phyloP scores from a whole-genome alignment of 2,113 vertebrate species.

The Phycodurus eques region DNA sequence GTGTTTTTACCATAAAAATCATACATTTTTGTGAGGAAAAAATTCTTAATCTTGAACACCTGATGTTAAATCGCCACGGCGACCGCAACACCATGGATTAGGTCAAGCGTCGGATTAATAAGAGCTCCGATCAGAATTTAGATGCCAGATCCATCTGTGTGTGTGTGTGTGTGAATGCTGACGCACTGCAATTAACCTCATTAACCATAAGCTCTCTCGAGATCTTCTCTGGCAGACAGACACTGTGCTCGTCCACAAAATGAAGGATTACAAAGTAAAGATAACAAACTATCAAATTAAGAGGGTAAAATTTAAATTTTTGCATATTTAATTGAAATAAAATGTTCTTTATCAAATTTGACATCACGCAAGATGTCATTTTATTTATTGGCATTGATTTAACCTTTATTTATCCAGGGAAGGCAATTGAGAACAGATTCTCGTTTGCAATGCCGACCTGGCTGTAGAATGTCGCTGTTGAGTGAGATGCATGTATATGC shows the following conservation, averaged over 20 bases:
- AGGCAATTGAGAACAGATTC: no score
- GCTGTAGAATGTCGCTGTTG: no score
- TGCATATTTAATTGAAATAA: not conserved
- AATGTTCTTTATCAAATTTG: not conserved
- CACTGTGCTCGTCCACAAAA: not conserved
- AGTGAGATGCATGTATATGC: no score
- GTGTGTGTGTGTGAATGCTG: constrained; percentile 16
- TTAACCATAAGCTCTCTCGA: constrained; percentile 49
- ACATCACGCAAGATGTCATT: not conserved
- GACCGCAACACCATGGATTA: not conserved
- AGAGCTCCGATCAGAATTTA: constrained; percentile 32
- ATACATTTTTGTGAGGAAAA: not conserved
- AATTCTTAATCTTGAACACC: not conserved
- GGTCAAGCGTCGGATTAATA: constrained; percentile 1
- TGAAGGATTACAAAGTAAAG: not conserved
- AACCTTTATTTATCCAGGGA: no score
- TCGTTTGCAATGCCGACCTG: no score
- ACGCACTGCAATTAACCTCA: constrained; percentile 62
- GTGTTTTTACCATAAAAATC: not conserved
- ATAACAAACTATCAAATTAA: not conserved
- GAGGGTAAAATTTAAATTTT: not conserved
- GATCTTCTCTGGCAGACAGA: constrained; percentile 23
- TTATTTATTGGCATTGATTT: no score
- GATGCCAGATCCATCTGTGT: constrained; percentile 20
- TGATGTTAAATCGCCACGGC: not conserved